A percentile compares a stretch with the other conserved stretches of the same genome.
Conservation (phyloP, 2,888 invertebrate species). For the Amphipoea oculea region DNA sequence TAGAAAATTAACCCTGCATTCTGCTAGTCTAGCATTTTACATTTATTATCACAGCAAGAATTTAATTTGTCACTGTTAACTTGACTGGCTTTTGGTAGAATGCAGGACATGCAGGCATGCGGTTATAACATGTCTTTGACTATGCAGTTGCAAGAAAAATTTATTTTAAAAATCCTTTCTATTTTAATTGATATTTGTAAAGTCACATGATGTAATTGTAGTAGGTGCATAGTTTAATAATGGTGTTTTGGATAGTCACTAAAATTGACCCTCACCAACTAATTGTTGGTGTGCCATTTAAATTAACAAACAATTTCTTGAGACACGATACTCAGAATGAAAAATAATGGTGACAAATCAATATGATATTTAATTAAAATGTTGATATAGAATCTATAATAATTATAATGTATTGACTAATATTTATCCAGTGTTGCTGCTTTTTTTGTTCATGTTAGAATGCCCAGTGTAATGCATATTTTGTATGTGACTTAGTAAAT, state of each 20-base stretch:
- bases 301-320: constrained; percentile 42
- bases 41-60: constrained; percentile 29
- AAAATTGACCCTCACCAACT: constrained; percentile 49
- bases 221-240: constrained; percentile 56
- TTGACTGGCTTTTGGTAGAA: constrained; percentile 60
- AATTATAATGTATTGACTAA: constrained; percentile 69
- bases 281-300: constrained; percentile 57
- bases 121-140: constrained; percentile 69
- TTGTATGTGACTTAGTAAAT: constrained; percentile 78
- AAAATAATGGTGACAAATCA: constrained; percentile 58
- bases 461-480: constrained; percentile 80
- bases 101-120: constrained; percentile 73
- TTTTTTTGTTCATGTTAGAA: constrained; percentile 70
- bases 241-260: constrained; percentile 46
- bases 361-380: constrained; percentile 64
- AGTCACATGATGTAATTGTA: constrained; percentile 47
- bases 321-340: constrained; percentile 41
- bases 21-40: constrained; percentile 43
- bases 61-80: constrained; percentile 30
- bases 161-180: constrained; percentile 37
- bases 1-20: constrained; percentile 56
- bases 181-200: constrained; percentile 50
- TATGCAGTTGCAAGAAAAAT: constrained; percentile 52
- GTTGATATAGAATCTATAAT: constrained; percentile 66
- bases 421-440: constrained; percentile 74